phyloP scores from a whole-genome alignment of 2,888 invertebrate genomes.

The Drosophila paranaensis region DNA sequence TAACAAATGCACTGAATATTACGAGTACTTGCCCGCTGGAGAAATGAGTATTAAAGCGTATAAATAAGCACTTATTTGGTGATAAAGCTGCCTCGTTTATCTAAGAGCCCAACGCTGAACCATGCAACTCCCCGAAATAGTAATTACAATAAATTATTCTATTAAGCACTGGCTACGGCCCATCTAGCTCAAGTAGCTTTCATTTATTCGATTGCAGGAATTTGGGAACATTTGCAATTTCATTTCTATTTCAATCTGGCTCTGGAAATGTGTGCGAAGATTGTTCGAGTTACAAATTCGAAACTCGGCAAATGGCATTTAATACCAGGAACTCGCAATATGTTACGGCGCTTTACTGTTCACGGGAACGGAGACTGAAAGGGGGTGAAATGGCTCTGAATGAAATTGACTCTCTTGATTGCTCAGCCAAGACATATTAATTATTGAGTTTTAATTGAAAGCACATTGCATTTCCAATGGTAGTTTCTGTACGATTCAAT shows the following conservation, averaged over 20 bases:
- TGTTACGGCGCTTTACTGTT: too few relatives aligned
- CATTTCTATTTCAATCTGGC: constrained; percentile 20
- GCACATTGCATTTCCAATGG: too few relatives aligned
- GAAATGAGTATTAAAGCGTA: constrained; percentile 51
- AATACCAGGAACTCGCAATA: background rate
- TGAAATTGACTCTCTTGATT: background rate
- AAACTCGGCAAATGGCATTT: constrained; percentile 14
- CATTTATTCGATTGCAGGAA: constrained; percentile 17
- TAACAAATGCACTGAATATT: constrained; percentile 55
- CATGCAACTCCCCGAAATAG: constrained; percentile 38
- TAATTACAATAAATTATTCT: constrained; percentile 64
- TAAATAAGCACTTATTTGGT: constrained; percentile 61
- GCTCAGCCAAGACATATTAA: background rate
- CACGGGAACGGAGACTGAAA: background rate
- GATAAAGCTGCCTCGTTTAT: constrained; percentile 57
- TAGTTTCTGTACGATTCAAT: too few relatives aligned
- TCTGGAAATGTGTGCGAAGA: constrained; percentile 14
- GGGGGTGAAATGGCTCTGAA: too few relatives aligned
- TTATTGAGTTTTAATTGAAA: background rate
- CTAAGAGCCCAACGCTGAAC: constrained; percentile 15
- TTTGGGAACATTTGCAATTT: constrained; percentile 4
- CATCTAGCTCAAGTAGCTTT: constrained; percentile 9
- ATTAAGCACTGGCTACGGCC: constrained; percentile 41
- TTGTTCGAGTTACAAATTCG: constrained; percentile 17
- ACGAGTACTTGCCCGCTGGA: constrained; percentile 17